Conservation (phyloP, 2,113 vertebrate genomes). For the Rhinoderma darwinii region DNA sequence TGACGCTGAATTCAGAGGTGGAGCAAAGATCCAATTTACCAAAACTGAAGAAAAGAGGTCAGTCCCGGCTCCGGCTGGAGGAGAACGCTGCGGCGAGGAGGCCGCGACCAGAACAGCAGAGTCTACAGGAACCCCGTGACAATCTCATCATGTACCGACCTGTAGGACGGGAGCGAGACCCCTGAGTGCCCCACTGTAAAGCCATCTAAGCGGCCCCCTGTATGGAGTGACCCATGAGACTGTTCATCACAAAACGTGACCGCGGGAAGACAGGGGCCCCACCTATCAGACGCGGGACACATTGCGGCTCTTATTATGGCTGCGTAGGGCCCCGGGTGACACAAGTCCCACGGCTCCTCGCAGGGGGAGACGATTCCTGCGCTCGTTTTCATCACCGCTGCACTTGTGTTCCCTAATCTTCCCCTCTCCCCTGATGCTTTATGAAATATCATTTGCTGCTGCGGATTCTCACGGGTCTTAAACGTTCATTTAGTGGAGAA, state of each 20-base stretch:
- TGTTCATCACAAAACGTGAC: slow-evolving; percentile 1
- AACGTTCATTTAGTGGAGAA: slow-evolving; percentile 50
- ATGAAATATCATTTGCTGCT: background rate
- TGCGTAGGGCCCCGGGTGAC: background rate
- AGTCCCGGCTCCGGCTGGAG: background rate
- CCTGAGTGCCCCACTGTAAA: background rate
- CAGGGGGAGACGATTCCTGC: background rate
- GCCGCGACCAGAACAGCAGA: background rate
- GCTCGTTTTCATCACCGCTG: background rate
- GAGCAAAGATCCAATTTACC: background rate
- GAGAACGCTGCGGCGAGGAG: background rate
- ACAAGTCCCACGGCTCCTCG: background rate
- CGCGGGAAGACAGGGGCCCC: background rate
- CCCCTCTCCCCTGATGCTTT: background rate
- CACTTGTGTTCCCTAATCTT: background rate
- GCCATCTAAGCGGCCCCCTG: background rate
- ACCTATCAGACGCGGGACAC: background rate
- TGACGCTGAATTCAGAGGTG: background rate
- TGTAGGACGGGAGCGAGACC: background rate
- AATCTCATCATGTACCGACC: slow-evolving; percentile 28
- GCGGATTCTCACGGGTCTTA: slow-evolving; percentile 39
- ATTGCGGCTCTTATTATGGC: background rate
- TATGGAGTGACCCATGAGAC: background rate
- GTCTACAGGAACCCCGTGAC: background rate
- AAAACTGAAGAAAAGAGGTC: slow-evolving; percentile 18